Conservation (phyloP, 2,113 vertebrate species). For the Lophochroa leadbeateri region DNA sequence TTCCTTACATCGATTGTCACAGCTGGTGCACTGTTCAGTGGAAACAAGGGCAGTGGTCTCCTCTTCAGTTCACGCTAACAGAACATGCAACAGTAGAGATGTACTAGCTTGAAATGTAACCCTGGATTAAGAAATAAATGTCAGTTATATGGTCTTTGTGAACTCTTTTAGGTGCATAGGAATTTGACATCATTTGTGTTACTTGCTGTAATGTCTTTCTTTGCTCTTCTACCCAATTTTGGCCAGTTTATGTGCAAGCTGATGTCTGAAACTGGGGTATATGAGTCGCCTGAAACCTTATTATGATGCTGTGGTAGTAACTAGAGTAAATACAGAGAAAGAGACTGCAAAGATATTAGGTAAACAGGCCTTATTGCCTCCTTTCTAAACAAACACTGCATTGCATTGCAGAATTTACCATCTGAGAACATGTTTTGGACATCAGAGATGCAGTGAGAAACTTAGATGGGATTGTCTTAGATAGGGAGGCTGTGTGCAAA, state of each 20-base stretch:
- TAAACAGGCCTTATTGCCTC: background rate
- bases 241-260: background rate
- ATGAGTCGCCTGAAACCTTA: fast-evolving
- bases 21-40: background rate
- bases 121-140: background rate
- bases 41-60: background rate
- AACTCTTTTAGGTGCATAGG: background rate
- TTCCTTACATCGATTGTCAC: background rate
- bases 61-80: background rate
- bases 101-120: background rate
- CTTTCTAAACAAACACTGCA: background rate
- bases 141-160: background rate
- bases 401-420: background rate
- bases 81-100: background rate
- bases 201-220: background rate
- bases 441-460: background rate
- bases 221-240: background rate
- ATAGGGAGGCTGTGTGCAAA: background rate
- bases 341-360: background rate
- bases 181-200: background rate
- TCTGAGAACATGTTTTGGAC: background rate
- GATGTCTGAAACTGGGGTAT: background rate
- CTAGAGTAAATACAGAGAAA: background rate
- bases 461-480: background rate
- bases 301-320: background rate